phyloP scores from a whole-genome alignment of 2,888 invertebrate genomes.

The Andrena hattorfiana region DNA sequence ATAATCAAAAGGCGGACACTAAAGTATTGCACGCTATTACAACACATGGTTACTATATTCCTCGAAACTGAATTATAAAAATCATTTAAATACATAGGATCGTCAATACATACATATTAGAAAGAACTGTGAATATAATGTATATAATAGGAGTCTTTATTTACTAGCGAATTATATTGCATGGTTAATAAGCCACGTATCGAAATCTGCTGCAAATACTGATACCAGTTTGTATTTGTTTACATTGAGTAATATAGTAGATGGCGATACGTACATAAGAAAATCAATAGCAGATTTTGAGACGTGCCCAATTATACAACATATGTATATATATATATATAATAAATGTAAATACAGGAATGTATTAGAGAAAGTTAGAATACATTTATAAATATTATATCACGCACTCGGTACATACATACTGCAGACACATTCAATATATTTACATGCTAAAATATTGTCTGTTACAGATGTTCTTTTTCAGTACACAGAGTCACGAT shows the following conservation, averaged over 20 bases:
- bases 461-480: conserved; percentile 55
- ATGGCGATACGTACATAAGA: conserved; percentile 32
- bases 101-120: not conserved
- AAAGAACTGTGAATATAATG: conserved; percentile 20
- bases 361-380: conserved; percentile 65
- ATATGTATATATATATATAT: conserved; percentile 57
- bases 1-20: not conserved
- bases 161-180: conserved; percentile 70
- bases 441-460: conserved; percentile 60
- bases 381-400: conserved; percentile 61
- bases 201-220: conserved; percentile 59
- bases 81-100: conserved; percentile 1
- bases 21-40: not conserved
- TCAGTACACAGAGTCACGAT: conserved; percentile 19
- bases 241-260: conserved; percentile 14
- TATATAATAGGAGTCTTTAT: conserved; percentile 65
- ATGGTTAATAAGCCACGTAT: conserved; percentile 49
- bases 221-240: conserved; percentile 22
- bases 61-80: conserved; percentile 9
- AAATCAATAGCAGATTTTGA: conserved; percentile 56
- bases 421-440: conserved; percentile 45
- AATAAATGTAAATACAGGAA: conserved; percentile 69
- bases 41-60: not conserved
- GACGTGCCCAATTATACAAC: conserved; percentile 43
- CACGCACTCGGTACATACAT: conserved; percentile 43